Conservation (phyloP, 92 coral and sea anemone species). For the Heliopora coerulea region DNA sequence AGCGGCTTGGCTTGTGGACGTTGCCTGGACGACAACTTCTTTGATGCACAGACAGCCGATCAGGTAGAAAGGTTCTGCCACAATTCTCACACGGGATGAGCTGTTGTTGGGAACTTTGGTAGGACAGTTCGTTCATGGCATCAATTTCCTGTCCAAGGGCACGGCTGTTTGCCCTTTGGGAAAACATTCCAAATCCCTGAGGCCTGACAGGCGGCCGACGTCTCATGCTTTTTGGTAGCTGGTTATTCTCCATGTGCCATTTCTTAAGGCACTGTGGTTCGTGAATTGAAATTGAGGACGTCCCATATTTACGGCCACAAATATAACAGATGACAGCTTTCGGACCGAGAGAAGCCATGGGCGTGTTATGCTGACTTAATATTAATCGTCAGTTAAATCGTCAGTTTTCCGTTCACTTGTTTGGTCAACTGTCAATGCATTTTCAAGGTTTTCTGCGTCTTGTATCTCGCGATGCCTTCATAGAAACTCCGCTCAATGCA, state of each 20-base stretch:
- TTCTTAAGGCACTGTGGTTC: constrained; percentile 95
- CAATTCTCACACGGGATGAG: constrained; percentile 88
- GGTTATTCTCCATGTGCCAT: constrained; percentile 90
- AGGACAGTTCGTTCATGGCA: constrained; percentile 89
- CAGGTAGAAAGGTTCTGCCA: constrained; percentile 93
- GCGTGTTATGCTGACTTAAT: no score
- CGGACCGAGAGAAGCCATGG: constrained; percentile 83
- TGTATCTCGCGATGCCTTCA: no score
- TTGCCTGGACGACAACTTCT: constrained; percentile 81
- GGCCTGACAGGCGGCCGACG: constrained; percentile 80
- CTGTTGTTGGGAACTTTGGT: constrained; percentile 77
- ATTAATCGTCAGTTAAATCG: no score
- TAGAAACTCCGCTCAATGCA: no score
- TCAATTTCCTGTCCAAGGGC: constrained; percentile 74
- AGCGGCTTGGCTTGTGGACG: constrained; percentile 66
- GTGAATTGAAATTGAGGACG: constrained; percentile 79
- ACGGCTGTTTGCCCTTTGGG: constrained; percentile 51
- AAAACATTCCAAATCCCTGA: constrained; percentile 65
- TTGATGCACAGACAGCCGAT: constrained; percentile 87
- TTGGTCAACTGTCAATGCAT: no score
- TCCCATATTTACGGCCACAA: constrained; percentile 95
- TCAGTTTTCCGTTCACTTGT: no score
- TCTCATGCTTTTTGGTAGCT: constrained; percentile 75
- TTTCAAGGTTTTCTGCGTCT: no score
- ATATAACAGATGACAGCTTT: constrained; percentile 88